phyloP scores from a whole-genome alignment of 1,140 invertebrate genomes.

The Daktulosphaira vitifoliae region DNA sequence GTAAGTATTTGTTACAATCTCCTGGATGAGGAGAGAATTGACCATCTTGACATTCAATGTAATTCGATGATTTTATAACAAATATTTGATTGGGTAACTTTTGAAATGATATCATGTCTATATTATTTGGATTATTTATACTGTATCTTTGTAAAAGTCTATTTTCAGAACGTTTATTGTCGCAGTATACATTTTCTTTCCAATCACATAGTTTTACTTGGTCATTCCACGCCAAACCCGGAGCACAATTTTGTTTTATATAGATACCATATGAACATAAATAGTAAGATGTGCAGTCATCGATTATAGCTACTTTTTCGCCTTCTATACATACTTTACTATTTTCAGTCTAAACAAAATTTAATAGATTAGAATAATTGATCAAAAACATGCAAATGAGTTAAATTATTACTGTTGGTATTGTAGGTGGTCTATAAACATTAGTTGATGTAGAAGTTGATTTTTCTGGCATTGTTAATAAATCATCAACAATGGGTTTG shows the following conservation, averaged over 20 bases:
- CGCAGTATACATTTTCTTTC: constrained; percentile 48
- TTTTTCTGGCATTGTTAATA: too few relatives aligned
- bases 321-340: constrained; percentile 43
- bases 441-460: too few relatives aligned
- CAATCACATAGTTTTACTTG: constrained; percentile 60
- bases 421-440: neutral
- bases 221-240: constrained; percentile 59
- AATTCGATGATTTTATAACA: too few relatives aligned
- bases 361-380: too few relatives aligned
- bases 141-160: neutral
- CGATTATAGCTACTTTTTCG: constrained; percentile 50
- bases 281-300: constrained; percentile 56
- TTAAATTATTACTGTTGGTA: constrained; percentile 3
- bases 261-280: constrained; percentile 60
- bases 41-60: constrained; percentile 37
- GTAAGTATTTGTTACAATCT: constrained; percentile 63
- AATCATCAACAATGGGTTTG: too few relatives aligned
- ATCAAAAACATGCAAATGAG: too few relatives aligned
- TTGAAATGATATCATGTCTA: too few relatives aligned
- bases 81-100: too few relatives aligned
- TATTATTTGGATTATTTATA: neutral
- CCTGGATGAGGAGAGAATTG: constrained; percentile 40
- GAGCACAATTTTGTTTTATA: constrained; percentile 56
- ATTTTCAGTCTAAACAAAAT: constrained; percentile 19
- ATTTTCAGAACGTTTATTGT: neutral